Conservation (phyloP, 2,888 invertebrate genomes). For the Apotomis turbidana region DNA sequence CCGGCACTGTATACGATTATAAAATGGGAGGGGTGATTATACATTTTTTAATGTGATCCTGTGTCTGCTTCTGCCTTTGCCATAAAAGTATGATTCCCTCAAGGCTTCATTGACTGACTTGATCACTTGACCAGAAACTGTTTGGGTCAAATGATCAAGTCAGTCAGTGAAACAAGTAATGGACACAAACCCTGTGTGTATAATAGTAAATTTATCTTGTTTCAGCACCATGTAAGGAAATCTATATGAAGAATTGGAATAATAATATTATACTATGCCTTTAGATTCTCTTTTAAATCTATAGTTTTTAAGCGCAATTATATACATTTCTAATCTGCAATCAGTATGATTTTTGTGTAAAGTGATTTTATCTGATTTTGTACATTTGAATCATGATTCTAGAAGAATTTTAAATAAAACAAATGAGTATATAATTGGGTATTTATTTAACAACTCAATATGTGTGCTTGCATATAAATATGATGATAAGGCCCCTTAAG, state of each 20-base stretch:
- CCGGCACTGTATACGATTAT: too few species aligned
- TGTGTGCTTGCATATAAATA: neutral
- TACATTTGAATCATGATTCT: slow-evolving; percentile 53
- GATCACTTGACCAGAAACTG: too few species aligned
- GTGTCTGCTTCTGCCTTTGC: too few species aligned
- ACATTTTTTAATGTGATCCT: too few species aligned
- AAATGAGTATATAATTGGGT: slow-evolving; percentile 50
- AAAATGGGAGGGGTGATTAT: too few species aligned
- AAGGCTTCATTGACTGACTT: too few species aligned
- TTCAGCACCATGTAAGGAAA: neutral
- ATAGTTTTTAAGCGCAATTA: slow-evolving; percentile 6
- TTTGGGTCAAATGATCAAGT: too few species aligned
- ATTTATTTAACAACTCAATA: slow-evolving; percentile 52
- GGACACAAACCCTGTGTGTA: too few species aligned
- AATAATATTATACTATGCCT: slow-evolving; percentile 11
- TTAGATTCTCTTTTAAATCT: slow-evolving; percentile 16
- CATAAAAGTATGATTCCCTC: too few species aligned
- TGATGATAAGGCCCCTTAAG: too few species aligned
- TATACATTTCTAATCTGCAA: slow-evolving; percentile 2
- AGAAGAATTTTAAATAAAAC: slow-evolving; percentile 47
- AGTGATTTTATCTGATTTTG: slow-evolving; percentile 46
- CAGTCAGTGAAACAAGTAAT: too few species aligned
- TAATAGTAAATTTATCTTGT: too few species aligned
- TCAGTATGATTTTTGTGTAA: slow-evolving; percentile 10
- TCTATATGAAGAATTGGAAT: neutral